Evolutionary conservation across 1,140 invertebrate species (phyloP).

Genomic region (Mizuhopecten yessoensis): DNA sequence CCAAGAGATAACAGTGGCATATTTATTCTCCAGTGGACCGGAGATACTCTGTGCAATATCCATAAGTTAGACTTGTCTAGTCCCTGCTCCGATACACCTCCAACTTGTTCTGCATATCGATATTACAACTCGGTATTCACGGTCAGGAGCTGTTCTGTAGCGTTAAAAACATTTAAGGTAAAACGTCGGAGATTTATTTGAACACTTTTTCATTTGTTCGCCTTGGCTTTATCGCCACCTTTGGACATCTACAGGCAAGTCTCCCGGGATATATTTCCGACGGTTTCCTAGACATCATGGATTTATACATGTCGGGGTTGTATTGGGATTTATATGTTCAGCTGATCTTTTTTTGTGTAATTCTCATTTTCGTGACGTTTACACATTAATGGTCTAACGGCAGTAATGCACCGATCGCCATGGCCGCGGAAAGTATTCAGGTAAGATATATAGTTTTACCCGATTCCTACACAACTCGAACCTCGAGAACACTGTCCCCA

Average conservation of each 20-base stretch:
- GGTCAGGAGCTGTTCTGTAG: background rate
- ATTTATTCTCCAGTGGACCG: background rate
- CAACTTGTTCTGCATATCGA: background rate
- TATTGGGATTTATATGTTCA: constrained; percentile 10
- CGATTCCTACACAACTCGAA: too few relatives aligned
- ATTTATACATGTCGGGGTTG: background rate
- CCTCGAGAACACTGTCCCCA: too few relatives aligned
- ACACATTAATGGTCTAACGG: background rate
- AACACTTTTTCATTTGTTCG: background rate
- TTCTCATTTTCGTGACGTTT: background rate
- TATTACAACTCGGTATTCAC: background rate
- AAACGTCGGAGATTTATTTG: background rate
- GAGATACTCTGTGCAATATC: background rate
- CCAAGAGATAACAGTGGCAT: background rate
- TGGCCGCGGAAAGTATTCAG: background rate
- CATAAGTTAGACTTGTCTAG: background rate
- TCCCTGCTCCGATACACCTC: background rate
- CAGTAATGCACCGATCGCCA: background rate
- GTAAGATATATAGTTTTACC: background rate
- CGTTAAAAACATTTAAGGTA: background rate
- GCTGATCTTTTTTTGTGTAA: background rate
- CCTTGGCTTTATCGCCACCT: background rate
- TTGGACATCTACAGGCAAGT: background rate
- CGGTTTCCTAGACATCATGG: background rate
- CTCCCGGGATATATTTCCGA: background rate